phyloP scores from a whole-genome alignment of 2,797 vertebrate genomes.

The Pempheris klunzingeri region DNA sequence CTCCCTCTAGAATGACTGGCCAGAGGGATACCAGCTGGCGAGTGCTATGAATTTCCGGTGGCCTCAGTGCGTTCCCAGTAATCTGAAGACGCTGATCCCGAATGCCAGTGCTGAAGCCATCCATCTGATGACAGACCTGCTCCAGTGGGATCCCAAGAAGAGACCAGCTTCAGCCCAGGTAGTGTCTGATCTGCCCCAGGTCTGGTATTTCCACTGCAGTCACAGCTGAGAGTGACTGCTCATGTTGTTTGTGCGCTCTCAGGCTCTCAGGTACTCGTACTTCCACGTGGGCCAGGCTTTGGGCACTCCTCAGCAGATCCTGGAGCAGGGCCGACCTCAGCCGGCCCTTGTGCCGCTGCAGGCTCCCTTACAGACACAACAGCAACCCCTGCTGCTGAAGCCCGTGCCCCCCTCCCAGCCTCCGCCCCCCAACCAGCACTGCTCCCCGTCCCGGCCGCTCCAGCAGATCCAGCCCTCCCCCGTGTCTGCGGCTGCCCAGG shows the following conservation, averaged over 20 bases:
- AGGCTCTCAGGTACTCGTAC: constrained; percentile 94
- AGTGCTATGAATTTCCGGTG: constrained; percentile 96
- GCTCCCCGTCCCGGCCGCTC: constrained; percentile 84
- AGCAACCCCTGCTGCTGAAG: constrained; percentile 83
- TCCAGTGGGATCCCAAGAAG: constrained; percentile 97
- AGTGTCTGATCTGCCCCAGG: not conserved
- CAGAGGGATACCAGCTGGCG: constrained; percentile 94
- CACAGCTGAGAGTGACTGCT: not conserved
- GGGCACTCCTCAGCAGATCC: constrained; percentile 87
- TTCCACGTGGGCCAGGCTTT: constrained; percentile 92
- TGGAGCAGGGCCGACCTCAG: constrained; percentile 87
- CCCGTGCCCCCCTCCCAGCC: constrained; percentile 86
- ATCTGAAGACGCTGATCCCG: constrained; percentile 95
- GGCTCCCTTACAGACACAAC: constrained; percentile 74
- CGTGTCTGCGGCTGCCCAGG: constrained; percentile 64
- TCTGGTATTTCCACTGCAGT: not conserved
- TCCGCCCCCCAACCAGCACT: constrained; percentile 82
- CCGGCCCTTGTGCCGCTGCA: constrained; percentile 81
- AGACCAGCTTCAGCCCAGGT: constrained; percentile 96
- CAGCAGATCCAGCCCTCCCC: constrained; percentile 87
- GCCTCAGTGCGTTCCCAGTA: constrained; percentile 95
- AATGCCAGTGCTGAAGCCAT: constrained; percentile 95
- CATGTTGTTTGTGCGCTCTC: constrained; percentile 10
- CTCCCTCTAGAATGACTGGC: constrained; percentile 91
- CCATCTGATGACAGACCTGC: constrained; percentile 93